Evolutionary conservation across 1,140 invertebrate genomes (phyloP).

Genomic region (Apocrypta bakeri): DNA sequence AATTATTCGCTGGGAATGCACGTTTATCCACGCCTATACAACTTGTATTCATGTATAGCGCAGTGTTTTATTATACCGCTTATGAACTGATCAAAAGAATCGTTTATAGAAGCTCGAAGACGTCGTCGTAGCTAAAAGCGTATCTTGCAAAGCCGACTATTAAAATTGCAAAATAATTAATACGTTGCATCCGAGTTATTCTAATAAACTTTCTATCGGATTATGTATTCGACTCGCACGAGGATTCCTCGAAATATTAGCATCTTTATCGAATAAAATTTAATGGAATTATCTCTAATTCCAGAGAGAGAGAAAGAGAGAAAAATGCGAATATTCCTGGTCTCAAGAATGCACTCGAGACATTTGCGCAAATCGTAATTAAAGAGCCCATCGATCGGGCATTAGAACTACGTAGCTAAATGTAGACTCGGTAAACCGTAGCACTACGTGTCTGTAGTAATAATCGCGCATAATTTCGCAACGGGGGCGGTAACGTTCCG

Average conservation of each 20-base stretch:
- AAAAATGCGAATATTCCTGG: too few species aligned
- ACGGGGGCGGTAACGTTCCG: background rate
- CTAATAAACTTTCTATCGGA: background rate
- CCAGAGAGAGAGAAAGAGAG: too few species aligned
- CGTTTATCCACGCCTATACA: too few species aligned
- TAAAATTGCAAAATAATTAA: slow-evolving; percentile 3
- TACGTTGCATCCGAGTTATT: background rate
- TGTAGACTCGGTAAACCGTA: too few species aligned
- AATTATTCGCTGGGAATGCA: background rate
- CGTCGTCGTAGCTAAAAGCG: background rate
- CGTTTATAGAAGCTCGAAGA: background rate
- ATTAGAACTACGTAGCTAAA: too few species aligned
- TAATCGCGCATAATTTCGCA: too few species aligned
- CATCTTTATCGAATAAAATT: background rate
- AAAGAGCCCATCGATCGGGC: too few species aligned
- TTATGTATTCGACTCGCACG: background rate
- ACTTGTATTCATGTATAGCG: background rate
- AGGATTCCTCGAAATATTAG: background rate
- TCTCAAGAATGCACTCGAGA: too few species aligned
- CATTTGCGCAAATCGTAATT: too few species aligned
- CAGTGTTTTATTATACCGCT: background rate
- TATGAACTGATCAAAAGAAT: background rate
- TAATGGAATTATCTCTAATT: background rate
- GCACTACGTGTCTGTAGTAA: too few species aligned
- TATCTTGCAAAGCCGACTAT: background rate